Evolutionary conservation across 2,113 vertebrate species (phyloP), one percentile per base, ranked within the genome.

Genomic region (Euleptes europaea): DNA sequence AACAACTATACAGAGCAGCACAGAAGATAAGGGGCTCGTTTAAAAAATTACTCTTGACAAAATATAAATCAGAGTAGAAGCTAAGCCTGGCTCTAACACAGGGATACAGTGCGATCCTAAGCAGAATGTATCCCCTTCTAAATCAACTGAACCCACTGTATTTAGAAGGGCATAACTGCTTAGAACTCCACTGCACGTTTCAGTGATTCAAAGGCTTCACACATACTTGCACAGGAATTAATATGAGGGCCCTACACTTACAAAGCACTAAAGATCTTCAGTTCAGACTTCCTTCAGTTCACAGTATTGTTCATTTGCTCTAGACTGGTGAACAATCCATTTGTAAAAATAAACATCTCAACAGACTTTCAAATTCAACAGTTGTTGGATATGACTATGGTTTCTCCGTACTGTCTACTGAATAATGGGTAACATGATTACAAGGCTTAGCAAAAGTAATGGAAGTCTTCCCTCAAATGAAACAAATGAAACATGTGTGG

Each of bases 141-240:
- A 60, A 60, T 60, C 57, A 23, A 60, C 57, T 60, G 57, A 23
- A 51, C 5, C 49, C 49, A 51, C 13, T 51, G 49, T 4, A 2
- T 57, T 57, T 57, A 5, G 54, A 57, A 63, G 4, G 60, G 23
- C 7, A 57, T 23, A 57, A 28, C 19, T 63, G 60, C 60, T 63
- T 28, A 63, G 9, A 19, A 63, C 6, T 63, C 23, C 60, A 26
- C 60, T 63, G 60, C 23, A 54, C 88, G 38, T 47, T 71, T 91
- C 69, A 74, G 51, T 85, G 76, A 84, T 47, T 60, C 86, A 66
- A 74, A 81, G 47, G 51, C 33, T 89, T 90, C 28, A 54, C 75
- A 84, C n/a, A 79, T 19, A 86, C n/a, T 51, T 42, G 2, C 63
- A 28, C 54, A 75, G 15, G 11, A 74, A 21, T 83, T 83, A 67